These are phyloP conservation scores for Ricordea florida DNA, from an alignment of 92 coral and sea anemone genomes.

Conservation along the genomic window DNA sequence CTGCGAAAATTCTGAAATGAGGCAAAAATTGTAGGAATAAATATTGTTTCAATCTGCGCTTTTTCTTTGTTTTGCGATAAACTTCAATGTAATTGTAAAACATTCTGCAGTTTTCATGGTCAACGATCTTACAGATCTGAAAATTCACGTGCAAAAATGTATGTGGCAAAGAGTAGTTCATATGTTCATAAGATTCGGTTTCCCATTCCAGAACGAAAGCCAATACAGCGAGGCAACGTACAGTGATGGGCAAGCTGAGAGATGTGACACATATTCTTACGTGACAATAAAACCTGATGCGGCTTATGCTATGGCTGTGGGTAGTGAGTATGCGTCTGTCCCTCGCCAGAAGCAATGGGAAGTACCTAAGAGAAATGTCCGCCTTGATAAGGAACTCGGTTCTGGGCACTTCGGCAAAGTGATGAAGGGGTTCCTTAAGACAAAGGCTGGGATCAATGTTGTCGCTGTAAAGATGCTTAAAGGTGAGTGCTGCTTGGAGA, in stretches of 20 bases:
- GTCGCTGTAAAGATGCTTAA: slow-evolving; percentile 96
- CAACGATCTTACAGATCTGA: too few species aligned
- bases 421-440: slow-evolving; percentile 71
- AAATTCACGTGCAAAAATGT: too few species aligned
- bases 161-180: too few species aligned
- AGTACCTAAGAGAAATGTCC: slow-evolving; percentile 78
- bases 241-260: background rate
- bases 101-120: too few species aligned
- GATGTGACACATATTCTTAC: slow-evolving; percentile 23
- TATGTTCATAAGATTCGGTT: too few species aligned
- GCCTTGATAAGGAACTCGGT: slow-evolving; percentile 69
- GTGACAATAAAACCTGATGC: slow-evolving; percentile 18
- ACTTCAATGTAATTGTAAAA: too few species aligned
- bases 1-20: too few species aligned
- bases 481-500: slow-evolving; percentile 71
- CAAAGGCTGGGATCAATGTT: slow-evolving; percentile 54
- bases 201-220: too few species aligned
- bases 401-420: slow-evolving; percentile 94
- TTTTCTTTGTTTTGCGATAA: too few species aligned
- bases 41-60: too few species aligned
- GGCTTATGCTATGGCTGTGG: slow-evolving; percentile 5
- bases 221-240: background rate
- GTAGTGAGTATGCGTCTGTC: slow-evolving; percentile 59
- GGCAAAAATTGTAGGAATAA: too few species aligned
- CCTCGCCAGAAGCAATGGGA: slow-evolving; percentile 71